phyloP scores from a whole-genome alignment of 2,113 vertebrate genomes.

The Gallinago undulata region DNA sequence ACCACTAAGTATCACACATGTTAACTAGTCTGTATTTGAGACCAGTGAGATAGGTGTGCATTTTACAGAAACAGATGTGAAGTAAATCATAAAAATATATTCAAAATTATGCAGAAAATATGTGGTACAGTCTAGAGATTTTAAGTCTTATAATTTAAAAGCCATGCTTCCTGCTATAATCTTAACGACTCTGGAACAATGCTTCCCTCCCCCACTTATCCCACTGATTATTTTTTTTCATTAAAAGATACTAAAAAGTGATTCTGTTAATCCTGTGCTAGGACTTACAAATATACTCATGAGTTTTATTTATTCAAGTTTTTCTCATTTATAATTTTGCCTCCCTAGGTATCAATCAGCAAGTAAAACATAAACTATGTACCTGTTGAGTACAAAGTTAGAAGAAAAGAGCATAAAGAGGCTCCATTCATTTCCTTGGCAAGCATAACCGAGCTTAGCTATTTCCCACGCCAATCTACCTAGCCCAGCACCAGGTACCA shows the following conservation, averaged over 20 bases:
- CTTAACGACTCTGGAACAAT: background rate
- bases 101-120: background rate
- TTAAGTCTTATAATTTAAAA: background rate
- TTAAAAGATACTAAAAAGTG: background rate
- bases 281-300: background rate
- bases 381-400: conserved; percentile 99
- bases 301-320: background rate
- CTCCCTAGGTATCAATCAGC: background rate
- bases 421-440: conserved; percentile 99
- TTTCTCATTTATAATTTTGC: background rate
- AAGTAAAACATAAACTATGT: conserved; percentile 72
- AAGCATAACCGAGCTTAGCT: conserved; percentile 91
- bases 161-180: background rate
- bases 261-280: background rate
- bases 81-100: background rate
- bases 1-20: background rate
- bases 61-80: background rate
- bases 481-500: conserved; percentile 96
- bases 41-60: background rate
- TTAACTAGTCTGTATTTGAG: background rate
- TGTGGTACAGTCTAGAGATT: background rate
- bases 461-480: conserved; percentile 98
- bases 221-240: background rate
- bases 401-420: conserved; percentile 99
- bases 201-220: background rate